Conservation (phyloP, 1,140 invertebrate genomes). For the Drosophila elegans region DNA sequence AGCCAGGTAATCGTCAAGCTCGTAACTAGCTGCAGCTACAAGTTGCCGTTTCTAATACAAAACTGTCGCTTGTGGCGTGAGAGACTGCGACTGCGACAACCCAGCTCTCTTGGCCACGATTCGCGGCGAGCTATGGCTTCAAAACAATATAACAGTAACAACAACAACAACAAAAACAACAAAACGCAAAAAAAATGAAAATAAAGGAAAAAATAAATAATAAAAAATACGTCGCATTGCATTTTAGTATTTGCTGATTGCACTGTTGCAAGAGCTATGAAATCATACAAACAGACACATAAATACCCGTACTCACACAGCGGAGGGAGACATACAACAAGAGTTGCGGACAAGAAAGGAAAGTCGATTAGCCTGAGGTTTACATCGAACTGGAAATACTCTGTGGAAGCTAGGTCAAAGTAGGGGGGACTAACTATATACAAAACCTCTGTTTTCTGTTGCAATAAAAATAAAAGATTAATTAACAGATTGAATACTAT, state of each 20-base stretch:
- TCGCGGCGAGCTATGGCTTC: conserved; percentile 19
- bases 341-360: conserved; percentile 53
- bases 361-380: conserved; percentile 32
- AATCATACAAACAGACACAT: conserved; percentile 64
- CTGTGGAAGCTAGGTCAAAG: background rate
- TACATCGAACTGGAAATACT: conserved; percentile 31
- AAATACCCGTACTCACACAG: conserved; percentile 34
- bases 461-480: too few relatives aligned
- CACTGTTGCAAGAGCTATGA: conserved; percentile 62
- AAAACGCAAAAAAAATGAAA: conserved; percentile 30
- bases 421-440: too few relatives aligned
- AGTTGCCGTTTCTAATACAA: conserved; percentile 82
- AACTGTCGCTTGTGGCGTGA: conserved; percentile 80
- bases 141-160: conserved; percentile 17
- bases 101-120: conserved; percentile 40
- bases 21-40: conserved; percentile 78
- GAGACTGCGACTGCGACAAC: conserved; percentile 39
- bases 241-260: conserved; percentile 71
- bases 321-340: conserved; percentile 50
- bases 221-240: conserved; percentile 66
- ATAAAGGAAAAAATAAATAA: conserved; percentile 48
- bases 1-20: conserved; percentile 36
- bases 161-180: conserved; percentile 9
- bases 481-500: too few relatives aligned
- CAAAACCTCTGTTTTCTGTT: too few relatives aligned